phyloP scores from a whole-genome alignment of 2,797 vertebrate genomes.

The Hipposideros larvatus region DNA sequence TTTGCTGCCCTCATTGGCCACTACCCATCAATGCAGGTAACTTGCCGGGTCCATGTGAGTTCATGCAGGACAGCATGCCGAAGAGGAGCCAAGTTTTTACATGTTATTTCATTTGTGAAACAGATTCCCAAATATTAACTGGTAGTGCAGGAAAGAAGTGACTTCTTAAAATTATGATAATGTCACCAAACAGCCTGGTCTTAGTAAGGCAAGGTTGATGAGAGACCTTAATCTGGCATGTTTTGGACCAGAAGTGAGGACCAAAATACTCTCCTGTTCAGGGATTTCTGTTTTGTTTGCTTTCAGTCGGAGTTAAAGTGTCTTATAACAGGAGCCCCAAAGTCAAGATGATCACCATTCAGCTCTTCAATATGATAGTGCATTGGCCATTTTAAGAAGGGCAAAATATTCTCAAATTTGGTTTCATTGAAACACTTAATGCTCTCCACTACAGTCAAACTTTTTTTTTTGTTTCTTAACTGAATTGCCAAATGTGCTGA shows the following conservation, averaged over 20 bases:
- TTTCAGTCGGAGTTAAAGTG: slow-evolving; percentile 3
- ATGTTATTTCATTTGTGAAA: not conserved
- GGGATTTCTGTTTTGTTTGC: not conserved
- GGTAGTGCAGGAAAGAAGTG: not conserved
- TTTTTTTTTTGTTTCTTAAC: not conserved
- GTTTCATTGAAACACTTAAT: slow-evolving; percentile 16
- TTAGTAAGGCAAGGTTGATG: not conserved
- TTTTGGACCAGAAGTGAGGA: not conserved
- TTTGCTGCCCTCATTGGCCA: not conserved
- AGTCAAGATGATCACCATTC: not conserved
- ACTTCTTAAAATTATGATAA: not conserved
- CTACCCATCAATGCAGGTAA: not conserved
- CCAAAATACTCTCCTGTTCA: not conserved
- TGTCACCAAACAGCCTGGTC: not conserved
- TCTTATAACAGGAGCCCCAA: not conserved
- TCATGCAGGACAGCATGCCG: not conserved
- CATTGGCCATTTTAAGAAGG: not conserved
- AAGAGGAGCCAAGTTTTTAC: not conserved
- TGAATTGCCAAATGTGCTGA: not conserved
- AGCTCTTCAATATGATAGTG: not conserved
- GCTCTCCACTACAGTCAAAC: not conserved
- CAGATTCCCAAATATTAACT: not conserved
- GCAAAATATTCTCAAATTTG: slow-evolving; percentile 12
- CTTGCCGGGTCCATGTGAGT: not conserved
- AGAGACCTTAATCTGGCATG: not conserved